Evolutionary conservation across 2,888 invertebrate species (phyloP).

Genomic region (Synergus japonicus): DNA sequence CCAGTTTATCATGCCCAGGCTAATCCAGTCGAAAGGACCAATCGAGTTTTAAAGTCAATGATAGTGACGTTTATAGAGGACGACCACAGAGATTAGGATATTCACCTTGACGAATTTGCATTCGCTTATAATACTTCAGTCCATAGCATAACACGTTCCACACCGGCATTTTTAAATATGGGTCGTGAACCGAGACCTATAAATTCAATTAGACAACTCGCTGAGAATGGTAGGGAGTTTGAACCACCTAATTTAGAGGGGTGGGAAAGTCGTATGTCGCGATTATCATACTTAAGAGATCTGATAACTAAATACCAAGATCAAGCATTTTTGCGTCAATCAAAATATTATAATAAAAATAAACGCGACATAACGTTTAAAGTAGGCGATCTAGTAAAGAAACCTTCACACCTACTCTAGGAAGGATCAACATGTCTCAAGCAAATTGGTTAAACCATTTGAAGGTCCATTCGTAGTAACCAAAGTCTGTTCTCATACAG

Average conservation of each 20-base stretch:
- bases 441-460: not conserved
- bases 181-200: not conserved
- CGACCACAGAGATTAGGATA: slow-evolving; percentile 49
- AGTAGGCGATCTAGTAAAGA: not conserved
- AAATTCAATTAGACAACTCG: no score
- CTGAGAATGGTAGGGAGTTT: no score
- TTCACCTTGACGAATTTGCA: no score
- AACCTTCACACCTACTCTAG: not conserved
- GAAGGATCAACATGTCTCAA: not conserved
- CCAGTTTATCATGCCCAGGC: slow-evolving; percentile 58
- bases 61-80: slow-evolving; percentile 47
- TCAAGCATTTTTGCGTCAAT: not conserved
- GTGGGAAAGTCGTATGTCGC: no score
- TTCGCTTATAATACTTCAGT: no score
- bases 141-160: no score
- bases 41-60: slow-evolving; percentile 52
- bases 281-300: no score
- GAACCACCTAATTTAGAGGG: no score
- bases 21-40: slow-evolving; percentile 56
- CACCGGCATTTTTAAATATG: no score
- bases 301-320: no score
- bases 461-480: slow-evolving; percentile 1
- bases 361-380: not conserved
- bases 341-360: not conserved
- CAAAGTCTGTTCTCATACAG: slow-evolving; percentile 9